Evolutionary conservation across 1,140 invertebrate genomes (phyloP), one percentile per base, ranked within the genome.

Genomic region (Papilio aristodemus): DNA sequence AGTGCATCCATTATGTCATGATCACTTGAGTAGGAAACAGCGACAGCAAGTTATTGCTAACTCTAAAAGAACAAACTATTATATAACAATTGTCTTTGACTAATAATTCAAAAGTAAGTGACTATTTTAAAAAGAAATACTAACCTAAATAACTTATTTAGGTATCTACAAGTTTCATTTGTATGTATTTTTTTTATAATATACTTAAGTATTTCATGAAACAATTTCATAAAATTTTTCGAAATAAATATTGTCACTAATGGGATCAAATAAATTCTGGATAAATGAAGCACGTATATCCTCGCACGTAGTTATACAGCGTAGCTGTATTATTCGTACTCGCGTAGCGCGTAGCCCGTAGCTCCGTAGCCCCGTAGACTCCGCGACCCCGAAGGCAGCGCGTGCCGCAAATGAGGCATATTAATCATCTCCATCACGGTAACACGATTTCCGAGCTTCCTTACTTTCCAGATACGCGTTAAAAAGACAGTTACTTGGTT

Each of bases 381-480:
- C 62, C 39, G 46, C 36, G 11, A 59, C 36, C 57, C 57, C 32
- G 74, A 67, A 71, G 73, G 71, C 77, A 73, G 77, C 77, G 81
- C 78, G 83, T 78, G 79, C 85, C 88, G 75, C 86, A 90, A 89
- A 89, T 90, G 87, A 89, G 86, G 80, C 79, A 83, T 90, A 90
- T 89, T 88, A 90, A 90, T 90, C 87, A 89, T 90, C 80, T 77
- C 76, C 83, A 90, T 89, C 83, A 88, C 71, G 81, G 77, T 80
- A 83, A 78, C 83, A 80, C 75, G 85, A 84, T 80, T 83, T 85
- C 80, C 80, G 78, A 82, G 77, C 83, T 84, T 86, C 85, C 82
- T 86, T 73, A 78, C 76, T 74, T 79, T 59, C 76, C 78, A 82
- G 85, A 84, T 88, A 88, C 72, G 76, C 79, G 74, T 79, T 86